Percentiles rank a stretch among this genome's conserved stretches.
phyloP scores from a whole-genome alignment of 2,113 vertebrate species.

The Sialia sialis region DNA sequence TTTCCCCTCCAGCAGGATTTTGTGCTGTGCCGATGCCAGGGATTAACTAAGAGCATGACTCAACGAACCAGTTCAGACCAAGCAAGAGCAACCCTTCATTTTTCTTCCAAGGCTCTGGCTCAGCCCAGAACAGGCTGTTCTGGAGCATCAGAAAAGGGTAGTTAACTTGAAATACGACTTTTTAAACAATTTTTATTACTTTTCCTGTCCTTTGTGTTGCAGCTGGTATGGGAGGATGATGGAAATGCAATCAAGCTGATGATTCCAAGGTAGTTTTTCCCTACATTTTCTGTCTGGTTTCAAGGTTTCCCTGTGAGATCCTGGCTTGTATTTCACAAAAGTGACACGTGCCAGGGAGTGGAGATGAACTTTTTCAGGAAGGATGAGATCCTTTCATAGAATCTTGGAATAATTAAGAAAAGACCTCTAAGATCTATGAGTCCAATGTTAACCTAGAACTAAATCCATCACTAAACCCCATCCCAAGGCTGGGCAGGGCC shows the following conservation, averaged over 20 bases:
- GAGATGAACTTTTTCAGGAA: not conserved
- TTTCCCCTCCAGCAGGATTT: conserved; percentile 17
- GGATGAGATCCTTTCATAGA: not conserved
- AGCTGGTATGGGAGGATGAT: not conserved
- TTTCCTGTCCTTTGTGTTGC: not conserved
- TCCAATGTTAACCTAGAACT: not conserved
- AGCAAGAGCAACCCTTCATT: conserved; percentile 24
- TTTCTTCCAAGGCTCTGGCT: not conserved
- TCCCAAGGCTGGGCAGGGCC: not conserved
- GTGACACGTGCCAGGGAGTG: fast-evolving
- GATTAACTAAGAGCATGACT: conserved; percentile 58
- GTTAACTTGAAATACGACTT: conserved; percentile 21
- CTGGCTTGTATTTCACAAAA: not conserved
- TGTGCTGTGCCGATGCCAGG: conserved; percentile 8
- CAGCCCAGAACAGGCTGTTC: conserved; percentile 41
- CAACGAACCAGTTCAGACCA: conserved; percentile 44
- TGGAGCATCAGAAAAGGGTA: not conserved
- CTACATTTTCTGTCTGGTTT: not conserved
- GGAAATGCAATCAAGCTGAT: not conserved
- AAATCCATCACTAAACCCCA: not conserved
- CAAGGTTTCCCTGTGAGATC: not conserved
- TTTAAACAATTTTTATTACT: not conserved
- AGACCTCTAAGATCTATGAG: not conserved
- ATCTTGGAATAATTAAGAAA: not conserved
- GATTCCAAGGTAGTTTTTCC: not conserved